A percentile compares a stretch with the other conserved stretches of the same genome.
These are phyloP conservation scores for Trimorus sp. DNA, from an alignment of 2,888 invertebrate genomes.

Conservation along the genomic window DNA sequence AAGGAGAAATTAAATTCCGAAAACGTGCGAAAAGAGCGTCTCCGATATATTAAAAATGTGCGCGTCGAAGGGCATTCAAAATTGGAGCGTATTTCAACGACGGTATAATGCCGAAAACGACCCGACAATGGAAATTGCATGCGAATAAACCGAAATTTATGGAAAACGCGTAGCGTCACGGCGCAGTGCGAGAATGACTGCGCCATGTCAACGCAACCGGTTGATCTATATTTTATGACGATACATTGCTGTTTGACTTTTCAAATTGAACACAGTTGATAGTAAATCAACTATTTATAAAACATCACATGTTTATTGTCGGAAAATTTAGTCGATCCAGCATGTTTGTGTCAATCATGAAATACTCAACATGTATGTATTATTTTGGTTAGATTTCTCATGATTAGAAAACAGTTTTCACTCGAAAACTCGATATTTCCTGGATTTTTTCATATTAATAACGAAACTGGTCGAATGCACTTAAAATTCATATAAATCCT, in stretches of 20 bases:
- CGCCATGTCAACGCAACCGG: constrained; percentile 55
- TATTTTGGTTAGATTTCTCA: too few species aligned
- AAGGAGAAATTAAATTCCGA: constrained; percentile 24
- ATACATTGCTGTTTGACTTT: constrained; percentile 51
- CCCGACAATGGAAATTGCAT: constrained; percentile 56
- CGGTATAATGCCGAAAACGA: constrained; percentile 52
- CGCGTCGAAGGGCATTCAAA: constrained; percentile 43
- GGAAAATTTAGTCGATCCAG: constrained; percentile 45
- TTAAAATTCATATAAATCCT: constrained; percentile 38
- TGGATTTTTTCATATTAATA: constrained; percentile 31
- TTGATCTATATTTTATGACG: constrained; percentile 61
- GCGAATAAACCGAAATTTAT: constrained; percentile 63
- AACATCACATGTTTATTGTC: constrained; percentile 31
- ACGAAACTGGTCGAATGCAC: constrained; percentile 37
- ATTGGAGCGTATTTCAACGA: constrained; percentile 48
- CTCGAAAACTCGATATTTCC: constrained; percentile 17
- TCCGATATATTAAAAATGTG: constrained; percentile 40
- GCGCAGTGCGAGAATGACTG: constrained; percentile 42
- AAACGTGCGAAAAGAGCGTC: constrained; percentile 30
- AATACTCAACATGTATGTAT: too few species aligned
- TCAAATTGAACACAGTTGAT: constrained; percentile 52
- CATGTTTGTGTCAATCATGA: constrained; percentile 27
- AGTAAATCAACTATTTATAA: constrained; percentile 59
- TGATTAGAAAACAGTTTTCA: background rate
- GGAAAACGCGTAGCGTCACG: constrained; percentile 44